A percentile compares a stretch with the other conserved stretches of the same genome.
Evolutionary conservation across 2,113 vertebrate genomes (phyloP).

Genomic region (Etheostoma cragini): DNA sequence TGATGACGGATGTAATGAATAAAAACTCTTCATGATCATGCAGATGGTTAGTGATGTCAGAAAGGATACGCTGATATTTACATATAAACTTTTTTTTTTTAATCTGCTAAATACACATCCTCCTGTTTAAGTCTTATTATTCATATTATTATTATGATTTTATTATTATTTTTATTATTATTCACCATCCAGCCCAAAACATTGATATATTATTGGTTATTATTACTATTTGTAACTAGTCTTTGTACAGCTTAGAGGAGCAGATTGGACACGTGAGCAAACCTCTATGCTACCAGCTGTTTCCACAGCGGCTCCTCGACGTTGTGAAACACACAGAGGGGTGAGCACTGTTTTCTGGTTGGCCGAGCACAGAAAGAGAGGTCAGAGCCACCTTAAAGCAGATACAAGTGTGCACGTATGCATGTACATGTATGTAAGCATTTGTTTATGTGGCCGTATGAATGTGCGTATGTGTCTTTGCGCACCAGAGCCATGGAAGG

Average conservation of each 20-base stretch:
- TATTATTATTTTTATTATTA: conserved; percentile 75
- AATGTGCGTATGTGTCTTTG: conserved; percentile 50
- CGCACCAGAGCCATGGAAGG: conserved; percentile 81
- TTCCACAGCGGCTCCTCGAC: conserved; percentile 64
- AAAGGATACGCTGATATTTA: conserved; percentile 80
- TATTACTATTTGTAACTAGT: conserved; percentile 84
- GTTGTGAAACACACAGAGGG: conserved; percentile 57
- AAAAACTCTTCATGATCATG: conserved; percentile 78
- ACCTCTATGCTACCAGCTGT: conserved; percentile 62
- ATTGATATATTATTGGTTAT: conserved; percentile 87
- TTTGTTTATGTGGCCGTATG: conserved; percentile 49
- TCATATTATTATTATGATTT: conserved; percentile 74
- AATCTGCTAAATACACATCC: conserved; percentile 81
- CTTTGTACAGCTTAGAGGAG: conserved; percentile 84
- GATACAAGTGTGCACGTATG: conserved; percentile 42
- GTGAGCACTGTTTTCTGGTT: conserved; percentile 71
- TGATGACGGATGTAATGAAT: conserved; percentile 69
- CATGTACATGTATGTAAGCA: neutral
- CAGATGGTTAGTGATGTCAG: conserved; percentile 80
- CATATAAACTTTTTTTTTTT: conserved; percentile 78
- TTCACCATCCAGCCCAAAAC: conserved; percentile 82
- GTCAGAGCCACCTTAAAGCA: conserved; percentile 76
- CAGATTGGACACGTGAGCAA: conserved; percentile 49
- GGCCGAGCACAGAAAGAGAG: conserved; percentile 76
- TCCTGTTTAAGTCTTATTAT: conserved; percentile 69